A percentile compares a stretch with the other conserved stretches of the same genome.
phyloP scores from a whole-genome alignment of 2,113 vertebrate genomes.

The Thinocorus orbignyianus region DNA sequence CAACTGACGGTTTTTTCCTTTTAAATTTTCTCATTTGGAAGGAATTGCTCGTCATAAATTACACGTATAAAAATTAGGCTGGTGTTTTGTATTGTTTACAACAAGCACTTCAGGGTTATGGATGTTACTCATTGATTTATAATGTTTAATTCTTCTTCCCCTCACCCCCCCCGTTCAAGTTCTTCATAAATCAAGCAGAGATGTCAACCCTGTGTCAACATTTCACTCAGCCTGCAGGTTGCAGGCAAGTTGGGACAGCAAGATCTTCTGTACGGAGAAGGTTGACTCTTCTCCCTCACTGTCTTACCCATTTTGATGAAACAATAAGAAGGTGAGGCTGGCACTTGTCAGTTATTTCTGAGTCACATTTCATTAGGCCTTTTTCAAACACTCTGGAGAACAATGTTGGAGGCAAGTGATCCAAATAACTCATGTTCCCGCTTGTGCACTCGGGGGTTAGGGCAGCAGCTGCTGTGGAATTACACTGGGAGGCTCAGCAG shows the following conservation, averaged over 20 bases:
- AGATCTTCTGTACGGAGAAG: slow-evolving; percentile 23
- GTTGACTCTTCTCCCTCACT: slow-evolving; percentile 38
- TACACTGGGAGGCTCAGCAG: slow-evolving; percentile 40
- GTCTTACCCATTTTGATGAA: slow-evolving; percentile 66
- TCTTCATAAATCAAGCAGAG: slow-evolving; percentile 68
- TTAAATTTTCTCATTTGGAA: slow-evolving; percentile 64
- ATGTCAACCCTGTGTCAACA: slow-evolving; percentile 68
- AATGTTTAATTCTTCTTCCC: slow-evolving; percentile 25
- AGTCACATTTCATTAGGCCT: slow-evolving; percentile 75
- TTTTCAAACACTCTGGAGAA: slow-evolving; percentile 66
- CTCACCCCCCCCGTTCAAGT: background rate
- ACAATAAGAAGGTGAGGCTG: slow-evolving; percentile 80
- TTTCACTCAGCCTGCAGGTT: slow-evolving; percentile 69
- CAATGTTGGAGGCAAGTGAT: slow-evolving; percentile 44
- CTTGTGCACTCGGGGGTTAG: slow-evolving; percentile 40
- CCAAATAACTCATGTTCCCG: slow-evolving; percentile 59
- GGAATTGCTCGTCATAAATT: slow-evolving; percentile 59
- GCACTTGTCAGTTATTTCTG: slow-evolving; percentile 75
- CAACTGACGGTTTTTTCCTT: background rate
- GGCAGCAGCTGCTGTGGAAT: slow-evolving; percentile 15
- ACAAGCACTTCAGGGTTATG: slow-evolving; percentile 38
- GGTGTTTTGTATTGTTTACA: slow-evolving; percentile 41
- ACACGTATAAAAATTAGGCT: slow-evolving; percentile 45
- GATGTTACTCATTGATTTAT: slow-evolving; percentile 66
- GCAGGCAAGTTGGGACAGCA: slow-evolving; percentile 74